Percentiles rank a stretch among this genome's conserved stretches.
Evolutionary conservation across 2,888 invertebrate species (phyloP).

Genomic region (Emesis russula): DNA sequence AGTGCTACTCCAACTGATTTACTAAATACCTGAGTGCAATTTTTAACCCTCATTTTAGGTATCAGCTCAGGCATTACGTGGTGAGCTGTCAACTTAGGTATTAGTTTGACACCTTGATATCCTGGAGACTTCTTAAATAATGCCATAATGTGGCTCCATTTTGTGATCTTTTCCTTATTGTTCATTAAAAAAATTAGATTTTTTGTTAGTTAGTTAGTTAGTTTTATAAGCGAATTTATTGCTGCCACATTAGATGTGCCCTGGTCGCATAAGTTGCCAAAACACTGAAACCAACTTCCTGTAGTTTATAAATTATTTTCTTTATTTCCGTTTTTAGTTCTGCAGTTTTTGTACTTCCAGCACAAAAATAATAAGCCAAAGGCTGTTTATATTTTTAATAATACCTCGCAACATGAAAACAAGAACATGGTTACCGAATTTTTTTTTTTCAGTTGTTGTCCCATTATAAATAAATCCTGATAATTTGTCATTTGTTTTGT

Average conservation of each 20-base stretch:
- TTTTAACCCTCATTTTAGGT: slow-evolving; percentile 17
- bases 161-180: background rate
- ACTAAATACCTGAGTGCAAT: slow-evolving; percentile 10
- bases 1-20: slow-evolving; percentile 82
- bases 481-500: slow-evolving; percentile 12
- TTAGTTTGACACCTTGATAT: background rate
- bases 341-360: slow-evolving; percentile 25
- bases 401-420: slow-evolving; percentile 78
- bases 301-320: slow-evolving; percentile 20
- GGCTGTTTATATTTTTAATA: slow-evolving; percentile 86
- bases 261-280: slow-evolving; percentile 54
- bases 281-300: slow-evolving; percentile 38
- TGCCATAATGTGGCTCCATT: background rate
- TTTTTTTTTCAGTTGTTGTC: background rate
- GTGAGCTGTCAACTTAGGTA: slow-evolving; percentile 4
- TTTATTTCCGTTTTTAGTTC: slow-evolving; percentile 37
- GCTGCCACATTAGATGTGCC: slow-evolving; percentile 54
- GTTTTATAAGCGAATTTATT: slow-evolving; percentile 42
- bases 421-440: slow-evolving; percentile 51
- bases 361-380: slow-evolving; percentile 61
- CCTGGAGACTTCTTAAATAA: background rate
- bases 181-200: background rate
- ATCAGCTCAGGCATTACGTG: background rate
- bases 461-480: slow-evolving; percentile 11
- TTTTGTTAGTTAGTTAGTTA: background rate